phyloP scores from a whole-genome alignment of 2,888 invertebrate species.

The Falcaria lacertinaria region DNA sequence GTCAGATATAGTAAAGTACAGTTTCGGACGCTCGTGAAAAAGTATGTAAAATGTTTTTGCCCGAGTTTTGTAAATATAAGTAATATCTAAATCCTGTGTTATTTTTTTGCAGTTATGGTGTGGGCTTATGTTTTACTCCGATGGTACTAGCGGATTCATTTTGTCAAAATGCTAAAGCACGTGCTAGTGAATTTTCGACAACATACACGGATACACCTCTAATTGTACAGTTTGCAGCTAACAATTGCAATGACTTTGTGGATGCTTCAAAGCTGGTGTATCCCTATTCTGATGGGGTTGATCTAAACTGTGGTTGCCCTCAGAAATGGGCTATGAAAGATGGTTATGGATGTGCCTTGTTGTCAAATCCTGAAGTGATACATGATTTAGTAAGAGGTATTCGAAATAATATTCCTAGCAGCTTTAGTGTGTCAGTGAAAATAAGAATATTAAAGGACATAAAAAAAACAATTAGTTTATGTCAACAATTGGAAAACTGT shows the following conservation, averaged over 20 bases:
- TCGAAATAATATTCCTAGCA: slow-evolving; percentile 83
- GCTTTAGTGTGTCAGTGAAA: slow-evolving; percentile 95
- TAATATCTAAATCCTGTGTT: neutral
- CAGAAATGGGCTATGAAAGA: slow-evolving; percentile 96
- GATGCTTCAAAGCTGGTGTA: slow-evolving; percentile 91
- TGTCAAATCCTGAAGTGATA: slow-evolving; percentile 90
- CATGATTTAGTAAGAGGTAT: slow-evolving; percentile 89
- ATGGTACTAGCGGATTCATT: slow-evolving; percentile 98
- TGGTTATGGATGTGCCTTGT: slow-evolving; percentile 91
- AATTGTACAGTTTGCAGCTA: slow-evolving; percentile 97
- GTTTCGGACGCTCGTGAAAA: slow-evolving; percentile 67
- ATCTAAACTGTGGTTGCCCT: slow-evolving; percentile 98
- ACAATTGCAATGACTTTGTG: slow-evolving; percentile 89
- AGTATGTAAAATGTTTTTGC: slow-evolving; percentile 38
- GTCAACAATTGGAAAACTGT: slow-evolving; percentile 88
- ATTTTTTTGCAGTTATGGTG: slow-evolving; percentile 83
- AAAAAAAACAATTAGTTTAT: slow-evolving; percentile 87
- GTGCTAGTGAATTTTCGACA: slow-evolving; percentile 90
- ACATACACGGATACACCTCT: slow-evolving; percentile 88
- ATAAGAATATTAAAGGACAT: slow-evolving; percentile 88
- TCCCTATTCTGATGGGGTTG: slow-evolving; percentile 93
- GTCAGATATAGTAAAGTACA: slow-evolving; percentile 90
- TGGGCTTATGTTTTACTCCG: slow-evolving; percentile 95
- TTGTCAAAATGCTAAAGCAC: slow-evolving; percentile 91
- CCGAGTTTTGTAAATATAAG: neutral